These are phyloP conservation scores for Phocoena phocoena DNA, from an alignment of 2,113 vertebrate species.

Conservation along the genomic window DNA sequence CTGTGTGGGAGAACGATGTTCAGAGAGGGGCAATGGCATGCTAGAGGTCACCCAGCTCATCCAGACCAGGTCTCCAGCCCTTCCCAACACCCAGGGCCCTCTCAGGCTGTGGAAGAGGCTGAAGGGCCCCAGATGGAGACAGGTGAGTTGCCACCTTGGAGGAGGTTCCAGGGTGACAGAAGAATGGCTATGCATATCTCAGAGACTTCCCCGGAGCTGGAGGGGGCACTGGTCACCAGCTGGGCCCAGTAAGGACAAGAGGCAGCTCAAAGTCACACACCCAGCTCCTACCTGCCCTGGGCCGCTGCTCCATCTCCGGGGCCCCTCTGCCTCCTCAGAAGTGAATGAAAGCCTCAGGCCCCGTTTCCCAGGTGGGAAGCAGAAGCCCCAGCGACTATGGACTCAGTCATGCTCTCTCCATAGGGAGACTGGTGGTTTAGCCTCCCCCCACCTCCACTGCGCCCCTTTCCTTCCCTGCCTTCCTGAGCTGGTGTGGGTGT, in stretches of 20 bases:
- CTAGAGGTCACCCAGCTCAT: neutral
- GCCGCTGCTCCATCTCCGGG: neutral
- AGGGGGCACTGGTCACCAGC: neutral
- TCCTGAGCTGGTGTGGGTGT: neutral
- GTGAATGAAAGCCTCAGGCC: neutral
- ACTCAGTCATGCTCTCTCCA: fast-evolving
- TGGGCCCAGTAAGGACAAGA: neutral
- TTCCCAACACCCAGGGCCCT: neutral
- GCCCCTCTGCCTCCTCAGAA: neutral
- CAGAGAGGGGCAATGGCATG: neutral
- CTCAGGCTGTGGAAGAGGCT: neutral
- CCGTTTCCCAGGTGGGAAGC: neutral
- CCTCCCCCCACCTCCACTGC: neutral
- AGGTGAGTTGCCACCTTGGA: neutral
- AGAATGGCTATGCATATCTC: neutral
- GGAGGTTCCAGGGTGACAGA: neutral
- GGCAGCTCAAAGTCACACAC: neutral
- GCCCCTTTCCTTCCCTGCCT: neutral
- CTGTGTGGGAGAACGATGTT: neutral
- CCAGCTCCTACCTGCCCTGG: neutral
- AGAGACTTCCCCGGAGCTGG: neutral
- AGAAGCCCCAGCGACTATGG: neutral
- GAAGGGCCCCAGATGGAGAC: neutral
- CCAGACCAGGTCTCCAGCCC: neutral
- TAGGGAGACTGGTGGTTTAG: neutral